Evolutionary conservation across 2,797 vertebrate species (phyloP).

Genomic region (Hybognathus amarus): DNA sequence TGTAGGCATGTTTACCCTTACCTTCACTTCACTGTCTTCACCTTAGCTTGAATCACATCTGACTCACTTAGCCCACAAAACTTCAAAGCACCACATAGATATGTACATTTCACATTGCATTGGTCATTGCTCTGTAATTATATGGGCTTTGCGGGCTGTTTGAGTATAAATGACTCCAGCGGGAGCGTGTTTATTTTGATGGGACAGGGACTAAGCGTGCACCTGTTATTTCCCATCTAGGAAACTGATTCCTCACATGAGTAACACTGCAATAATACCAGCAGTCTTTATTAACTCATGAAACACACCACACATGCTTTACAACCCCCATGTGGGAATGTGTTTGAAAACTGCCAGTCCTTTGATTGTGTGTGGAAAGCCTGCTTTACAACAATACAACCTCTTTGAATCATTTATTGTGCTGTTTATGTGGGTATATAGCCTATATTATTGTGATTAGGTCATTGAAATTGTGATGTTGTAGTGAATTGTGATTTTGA

Average conservation of each 20-base stretch:
- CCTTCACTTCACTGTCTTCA: conserved; percentile 19
- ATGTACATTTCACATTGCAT: not conserved
- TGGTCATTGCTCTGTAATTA: not conserved
- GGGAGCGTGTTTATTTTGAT: conserved; percentile 12
- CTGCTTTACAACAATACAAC: not conserved
- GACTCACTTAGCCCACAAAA: conserved; percentile 22
- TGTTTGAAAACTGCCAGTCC: not conserved
- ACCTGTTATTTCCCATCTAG: conserved; percentile 71
- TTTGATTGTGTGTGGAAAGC: conserved; percentile 1
- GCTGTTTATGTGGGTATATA: not conserved
- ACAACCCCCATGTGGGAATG: not conserved
- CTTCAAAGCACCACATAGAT: conserved; percentile 2
- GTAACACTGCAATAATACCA: conserved; percentile 25
- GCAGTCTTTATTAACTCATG: conserved; percentile 14
- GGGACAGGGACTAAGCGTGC: conserved; percentile 33
- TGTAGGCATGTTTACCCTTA: conserved; percentile 9
- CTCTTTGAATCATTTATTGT: conserved; percentile 37
- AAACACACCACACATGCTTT: conserved; percentile 15
- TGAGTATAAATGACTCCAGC: not conserved
- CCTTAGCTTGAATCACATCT: conserved; percentile 21
- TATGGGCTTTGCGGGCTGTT: not conserved
- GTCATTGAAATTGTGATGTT: not conserved
- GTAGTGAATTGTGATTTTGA: not conserved
- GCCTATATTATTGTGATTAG: not conserved
- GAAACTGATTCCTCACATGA: conserved; percentile 62